Percentiles rank a stretch among this genome's conserved stretches.
Conservation (phyloP, 2,797 vertebrate species). For the Coregonus sp. region DNA sequence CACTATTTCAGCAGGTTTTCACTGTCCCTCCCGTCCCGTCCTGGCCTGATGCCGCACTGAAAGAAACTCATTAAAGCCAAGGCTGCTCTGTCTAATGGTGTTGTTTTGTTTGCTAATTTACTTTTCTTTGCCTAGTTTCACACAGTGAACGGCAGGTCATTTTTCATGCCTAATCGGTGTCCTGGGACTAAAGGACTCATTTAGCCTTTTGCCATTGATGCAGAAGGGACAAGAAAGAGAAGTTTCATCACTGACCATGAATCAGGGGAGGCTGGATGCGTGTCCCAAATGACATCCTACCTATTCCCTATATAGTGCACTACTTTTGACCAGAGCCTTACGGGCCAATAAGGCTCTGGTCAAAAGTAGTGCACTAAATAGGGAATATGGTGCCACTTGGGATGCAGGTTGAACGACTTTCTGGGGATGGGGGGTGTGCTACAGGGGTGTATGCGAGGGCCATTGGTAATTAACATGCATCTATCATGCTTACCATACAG, state of each 20-base stretch:
- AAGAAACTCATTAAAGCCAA: slow-evolving; percentile 7
- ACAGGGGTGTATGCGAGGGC: neutral
- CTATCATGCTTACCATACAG: slow-evolving; percentile 1
- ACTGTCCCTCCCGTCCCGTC: neutral
- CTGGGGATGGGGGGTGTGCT: neutral
- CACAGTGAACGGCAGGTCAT: neutral
- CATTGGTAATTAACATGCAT: slow-evolving; percentile 10
- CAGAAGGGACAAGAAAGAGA: neutral
- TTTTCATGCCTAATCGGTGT: slow-evolving; percentile 1
- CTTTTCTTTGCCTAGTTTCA: slow-evolving; percentile 8
- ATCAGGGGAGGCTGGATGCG: neutral
- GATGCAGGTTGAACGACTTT: neutral
- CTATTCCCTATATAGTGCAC: too few relatives aligned
- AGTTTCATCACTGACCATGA: neutral
- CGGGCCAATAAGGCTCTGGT: too few relatives aligned
- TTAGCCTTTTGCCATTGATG: neutral
- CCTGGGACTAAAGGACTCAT: neutral
- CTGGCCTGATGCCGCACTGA: neutral
- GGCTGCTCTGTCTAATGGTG: slow-evolving; percentile 2
- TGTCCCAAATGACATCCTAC: neutral
- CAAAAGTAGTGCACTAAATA: too few relatives aligned
- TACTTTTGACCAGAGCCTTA: too few relatives aligned
- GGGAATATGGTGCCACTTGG: neutral
- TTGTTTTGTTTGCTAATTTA: slow-evolving; percentile 9
- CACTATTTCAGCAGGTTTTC: neutral